These are phyloP conservation scores for Anoplophora glabripennis DNA, from an alignment of 1,140 invertebrate genomes.

Conservation along the genomic window DNA sequence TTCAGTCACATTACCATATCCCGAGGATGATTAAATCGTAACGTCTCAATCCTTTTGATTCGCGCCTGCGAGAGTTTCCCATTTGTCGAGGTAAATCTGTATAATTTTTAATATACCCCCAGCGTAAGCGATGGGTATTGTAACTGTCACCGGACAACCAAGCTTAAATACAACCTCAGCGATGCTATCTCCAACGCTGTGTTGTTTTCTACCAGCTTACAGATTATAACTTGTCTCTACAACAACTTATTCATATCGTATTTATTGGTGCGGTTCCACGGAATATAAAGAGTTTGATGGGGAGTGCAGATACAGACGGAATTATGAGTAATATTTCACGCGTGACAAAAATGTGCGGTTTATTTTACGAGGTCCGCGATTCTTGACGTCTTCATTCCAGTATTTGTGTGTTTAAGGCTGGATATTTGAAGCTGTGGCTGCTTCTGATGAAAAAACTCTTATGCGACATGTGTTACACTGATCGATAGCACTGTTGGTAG, in stretches of 20 bases:
- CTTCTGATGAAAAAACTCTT: too few species aligned
- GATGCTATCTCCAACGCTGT: conserved; percentile 9
- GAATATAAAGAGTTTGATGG: too few species aligned
- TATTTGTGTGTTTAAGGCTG: too few species aligned
- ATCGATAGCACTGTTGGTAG: too few species aligned
- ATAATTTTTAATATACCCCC: conserved; percentile 30
- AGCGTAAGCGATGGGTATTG: conserved; percentile 21
- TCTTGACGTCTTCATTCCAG: too few species aligned
- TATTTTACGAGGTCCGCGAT: too few species aligned
- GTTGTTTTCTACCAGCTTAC: conserved; percentile 22
- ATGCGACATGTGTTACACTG: too few species aligned
- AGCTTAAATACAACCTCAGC: conserved; percentile 16
- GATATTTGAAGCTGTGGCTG: too few species aligned
- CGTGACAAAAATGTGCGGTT: too few species aligned
- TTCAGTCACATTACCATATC: conserved; percentile 28
- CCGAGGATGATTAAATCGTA: conserved; percentile 29
- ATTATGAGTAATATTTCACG: too few species aligned
- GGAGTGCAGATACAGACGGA: too few species aligned
- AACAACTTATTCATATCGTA: conserved; percentile 19
- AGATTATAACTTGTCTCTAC: conserved; percentile 21
- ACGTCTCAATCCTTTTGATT: conserved; percentile 27
- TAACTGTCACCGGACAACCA: conserved; percentile 25
- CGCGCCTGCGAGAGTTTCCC: conserved; percentile 13
- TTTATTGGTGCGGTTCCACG: background rate
- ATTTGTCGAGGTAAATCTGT: conserved; percentile 29